A percentile compares a stretch with the other conserved stretches of the same genome.
These are phyloP conservation scores for Psilopogon haemacephalus DNA, from an alignment of 2,113 vertebrate species.

Conservation along the genomic window DNA sequence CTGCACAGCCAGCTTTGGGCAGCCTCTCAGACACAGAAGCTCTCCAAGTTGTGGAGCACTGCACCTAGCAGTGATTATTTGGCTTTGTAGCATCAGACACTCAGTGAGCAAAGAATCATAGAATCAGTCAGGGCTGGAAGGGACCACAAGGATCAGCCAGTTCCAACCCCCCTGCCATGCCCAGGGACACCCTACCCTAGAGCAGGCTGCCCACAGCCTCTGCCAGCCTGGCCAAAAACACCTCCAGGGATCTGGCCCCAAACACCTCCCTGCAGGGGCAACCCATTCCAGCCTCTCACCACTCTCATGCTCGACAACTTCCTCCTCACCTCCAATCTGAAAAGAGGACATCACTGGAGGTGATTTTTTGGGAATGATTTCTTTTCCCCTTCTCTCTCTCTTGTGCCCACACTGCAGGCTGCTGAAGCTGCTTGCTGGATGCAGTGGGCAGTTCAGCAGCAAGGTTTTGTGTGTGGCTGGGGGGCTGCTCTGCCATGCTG, in stretches of 20 bases:
- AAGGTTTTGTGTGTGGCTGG: neutral
- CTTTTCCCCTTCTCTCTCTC: neutral
- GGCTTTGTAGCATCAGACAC: neutral
- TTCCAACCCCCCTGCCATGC: no score
- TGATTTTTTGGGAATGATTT: no score
- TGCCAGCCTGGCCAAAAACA: no score
- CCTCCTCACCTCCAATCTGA: no score
- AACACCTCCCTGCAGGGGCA: no score
- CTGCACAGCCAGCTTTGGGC: neutral
- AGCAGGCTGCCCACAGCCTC: no score
- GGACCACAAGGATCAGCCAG: no score
- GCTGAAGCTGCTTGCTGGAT: neutral
- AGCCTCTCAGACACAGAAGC: neutral
- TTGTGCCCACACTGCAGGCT: neutral
- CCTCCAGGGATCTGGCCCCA: no score
- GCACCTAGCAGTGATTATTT: neutral
- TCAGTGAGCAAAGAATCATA: neutral
- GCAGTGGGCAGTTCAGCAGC: neutral
- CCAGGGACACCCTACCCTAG: no score
- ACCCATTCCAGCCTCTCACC: no score
- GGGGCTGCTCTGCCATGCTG: rapidly evolving
- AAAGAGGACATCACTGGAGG: neutral
- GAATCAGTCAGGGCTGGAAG: no score
- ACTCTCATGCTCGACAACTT: no score
- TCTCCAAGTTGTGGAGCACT: neutral